Conservation (phyloP, 2,888 invertebrate species). For the Apotomis turbidana region DNA sequence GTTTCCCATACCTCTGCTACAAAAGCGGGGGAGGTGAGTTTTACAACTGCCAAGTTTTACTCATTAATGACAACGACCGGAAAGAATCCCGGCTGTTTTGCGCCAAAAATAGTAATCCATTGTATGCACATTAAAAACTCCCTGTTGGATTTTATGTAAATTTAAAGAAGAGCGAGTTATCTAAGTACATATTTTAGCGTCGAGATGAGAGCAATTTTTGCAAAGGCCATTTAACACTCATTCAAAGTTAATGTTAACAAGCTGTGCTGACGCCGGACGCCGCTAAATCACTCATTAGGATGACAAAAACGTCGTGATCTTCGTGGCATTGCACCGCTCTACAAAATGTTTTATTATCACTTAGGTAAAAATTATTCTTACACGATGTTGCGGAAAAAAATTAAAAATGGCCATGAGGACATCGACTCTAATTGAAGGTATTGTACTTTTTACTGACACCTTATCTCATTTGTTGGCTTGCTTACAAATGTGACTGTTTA, state of each 20-base stretch:
- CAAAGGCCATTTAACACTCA: conserved; percentile 40
- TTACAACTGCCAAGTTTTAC: conserved; percentile 7
- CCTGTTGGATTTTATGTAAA: not conserved
- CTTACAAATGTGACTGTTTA: not conserved
- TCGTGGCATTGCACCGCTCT: conserved; percentile 60
- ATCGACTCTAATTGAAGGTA: conserved; percentile 29
- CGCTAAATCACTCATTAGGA: conserved; percentile 62
- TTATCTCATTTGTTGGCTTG: conserved; percentile 1
- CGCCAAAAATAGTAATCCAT: not conserved
- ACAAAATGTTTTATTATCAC: conserved; percentile 48
- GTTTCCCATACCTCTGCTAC: conserved; percentile 96
- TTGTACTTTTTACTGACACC: conserved; percentile 21
- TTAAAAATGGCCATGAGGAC: conserved; percentile 35
- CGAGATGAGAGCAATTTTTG: conserved; percentile 42
- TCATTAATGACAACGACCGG: conserved; percentile 2
- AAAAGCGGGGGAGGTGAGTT: conserved; percentile 93
- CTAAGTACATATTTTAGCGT: conserved; percentile 12
- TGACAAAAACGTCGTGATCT: conserved; percentile 65
- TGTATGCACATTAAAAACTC: not conserved
- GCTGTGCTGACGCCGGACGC: conserved; percentile 47
- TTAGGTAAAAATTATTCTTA: conserved; percentile 37
- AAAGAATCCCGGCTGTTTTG: not conserved
- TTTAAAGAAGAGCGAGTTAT: conserved; percentile 4
- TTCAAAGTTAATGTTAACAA: conserved; percentile 45
- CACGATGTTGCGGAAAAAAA: conserved; percentile 40